A percentile compares a stretch with the other conserved stretches of the same genome.
Evolutionary conservation across 2,888 invertebrate species (phyloP).

Genomic region (Hemithea aestivaria): DNA sequence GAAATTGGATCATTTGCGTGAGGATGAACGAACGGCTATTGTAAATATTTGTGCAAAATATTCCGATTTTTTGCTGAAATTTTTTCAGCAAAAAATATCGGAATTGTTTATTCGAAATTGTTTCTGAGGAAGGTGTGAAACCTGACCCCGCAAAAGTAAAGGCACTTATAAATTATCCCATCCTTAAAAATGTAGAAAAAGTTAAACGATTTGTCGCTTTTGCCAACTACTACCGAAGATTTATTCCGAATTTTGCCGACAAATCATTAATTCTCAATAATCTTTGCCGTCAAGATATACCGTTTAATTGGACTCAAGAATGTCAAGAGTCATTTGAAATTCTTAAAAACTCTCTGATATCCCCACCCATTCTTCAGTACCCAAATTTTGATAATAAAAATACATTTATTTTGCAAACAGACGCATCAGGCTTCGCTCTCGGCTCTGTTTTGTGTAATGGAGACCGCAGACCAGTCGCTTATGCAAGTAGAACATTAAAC

Average conservation of each 20-base stretch:
- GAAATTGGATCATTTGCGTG: background rate
- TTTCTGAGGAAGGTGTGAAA: conserved; percentile 3
- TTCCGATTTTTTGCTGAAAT: conserved; percentile 1
- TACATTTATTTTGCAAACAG: conserved; percentile 9
- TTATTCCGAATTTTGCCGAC: conserved; percentile 15
- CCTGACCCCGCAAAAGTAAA: conserved; percentile 1
- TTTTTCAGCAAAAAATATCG: conserved; percentile 3
- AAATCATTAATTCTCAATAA: conserved; percentile 12
- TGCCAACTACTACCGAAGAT: conserved; percentile 13
- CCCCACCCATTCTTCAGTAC: conserved; percentile 12
- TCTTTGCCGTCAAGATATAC: conserved; percentile 13
- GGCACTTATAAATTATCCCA: conserved; percentile 1
- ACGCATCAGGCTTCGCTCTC: conserved; percentile 13
- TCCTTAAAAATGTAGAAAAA: conserved; percentile 2
- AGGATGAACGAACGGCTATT: conserved; percentile 1
- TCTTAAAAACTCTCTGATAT: conserved; percentile 3
- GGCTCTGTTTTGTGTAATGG: conserved; percentile 10
- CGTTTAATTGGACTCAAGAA: conserved; percentile 8
- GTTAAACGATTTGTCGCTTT: conserved; percentile 7
- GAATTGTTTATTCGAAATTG: conserved; percentile 1
- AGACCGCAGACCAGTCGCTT: conserved; percentile 12
- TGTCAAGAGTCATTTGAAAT: conserved; percentile 10
- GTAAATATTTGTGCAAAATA: background rate
- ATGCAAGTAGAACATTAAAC: conserved; percentile 12
- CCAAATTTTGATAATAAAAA: conserved; percentile 9